A percentile compares a stretch with the other conserved stretches of the same genome.
Conservation (phyloP, 1,140 invertebrate genomes). For the Brachionus paranguensis region DNA sequence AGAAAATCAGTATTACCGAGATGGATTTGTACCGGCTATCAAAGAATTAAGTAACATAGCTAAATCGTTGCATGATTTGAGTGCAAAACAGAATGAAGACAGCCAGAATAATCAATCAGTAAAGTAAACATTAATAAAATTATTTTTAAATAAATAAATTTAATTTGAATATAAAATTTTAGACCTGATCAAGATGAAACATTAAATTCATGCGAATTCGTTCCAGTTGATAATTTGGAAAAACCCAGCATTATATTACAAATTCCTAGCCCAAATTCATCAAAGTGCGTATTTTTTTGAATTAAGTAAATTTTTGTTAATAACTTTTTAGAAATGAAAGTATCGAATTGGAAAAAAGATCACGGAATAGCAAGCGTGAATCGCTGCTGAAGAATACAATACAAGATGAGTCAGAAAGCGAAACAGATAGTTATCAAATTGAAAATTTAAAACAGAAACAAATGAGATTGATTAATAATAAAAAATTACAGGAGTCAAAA, state of each 20-base stretch:
- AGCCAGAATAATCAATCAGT: background rate
- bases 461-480: background rate
- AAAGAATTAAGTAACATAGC: conserved; percentile 9
- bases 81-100: background rate
- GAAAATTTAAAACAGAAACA: conserved; percentile 22
- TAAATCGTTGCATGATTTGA: conserved; percentile 6
- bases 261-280: background rate
- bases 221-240: background rate
- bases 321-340: background rate
- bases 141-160: background rate
- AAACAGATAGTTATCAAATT: background rate
- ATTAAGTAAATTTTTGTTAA: background rate
- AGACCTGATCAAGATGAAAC: background rate
- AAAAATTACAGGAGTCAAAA: background rate
- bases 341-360: background rate
- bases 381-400: background rate
- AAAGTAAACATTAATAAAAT: background rate
- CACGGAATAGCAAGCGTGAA: background rate
- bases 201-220: background rate
- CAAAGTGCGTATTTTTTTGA: background rate
- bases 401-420: background rate
- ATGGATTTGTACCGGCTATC: conserved; percentile 18
- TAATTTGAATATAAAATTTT: background rate
- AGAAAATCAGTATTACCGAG: background rate
- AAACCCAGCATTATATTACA: background rate